Evolutionary conservation across 2,797 vertebrate genomes (phyloP).

Genomic region (Sardinella longiceps): DNA sequence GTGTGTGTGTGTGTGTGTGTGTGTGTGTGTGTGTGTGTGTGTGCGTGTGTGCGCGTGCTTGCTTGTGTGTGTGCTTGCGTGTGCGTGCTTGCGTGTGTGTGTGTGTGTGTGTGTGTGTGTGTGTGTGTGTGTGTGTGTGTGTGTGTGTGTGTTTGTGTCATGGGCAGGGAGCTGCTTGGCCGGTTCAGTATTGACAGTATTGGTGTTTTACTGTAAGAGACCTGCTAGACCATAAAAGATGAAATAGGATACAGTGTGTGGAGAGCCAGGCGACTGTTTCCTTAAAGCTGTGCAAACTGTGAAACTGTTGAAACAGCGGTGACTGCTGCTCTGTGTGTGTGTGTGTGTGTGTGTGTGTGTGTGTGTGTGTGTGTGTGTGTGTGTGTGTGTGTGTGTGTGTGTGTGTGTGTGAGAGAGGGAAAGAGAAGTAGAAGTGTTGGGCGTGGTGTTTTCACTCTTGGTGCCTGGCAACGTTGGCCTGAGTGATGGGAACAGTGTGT

Average conservation of each 20-base stretch:
- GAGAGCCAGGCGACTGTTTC: not conserved
- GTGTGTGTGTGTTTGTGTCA: not conserved
- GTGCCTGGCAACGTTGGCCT: not conserved
- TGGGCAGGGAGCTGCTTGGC: no score
- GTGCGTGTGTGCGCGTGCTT: not conserved
- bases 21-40: slow-evolving; percentile 29
- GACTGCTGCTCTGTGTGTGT: no score
- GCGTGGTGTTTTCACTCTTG: not conserved
- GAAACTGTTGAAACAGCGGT: no score
- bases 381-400: not conserved
- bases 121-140: not conserved
- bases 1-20: not conserved
- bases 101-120: not conserved
- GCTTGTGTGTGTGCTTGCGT: not conserved
- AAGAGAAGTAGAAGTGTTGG: not conserved
- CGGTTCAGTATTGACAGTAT: no score
- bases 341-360: not conserved
- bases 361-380: not conserved
- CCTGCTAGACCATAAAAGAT: no score
- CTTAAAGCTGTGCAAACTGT: no score
- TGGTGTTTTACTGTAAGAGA: no score
- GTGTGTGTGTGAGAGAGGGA: not conserved
- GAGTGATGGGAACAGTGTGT: not conserved
- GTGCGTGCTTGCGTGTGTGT: not conserved
- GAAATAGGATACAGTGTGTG: not conserved